Evolutionary conservation across 2,113 vertebrate species (phyloP).

Genomic region (Lucifuga dentata): DNA sequence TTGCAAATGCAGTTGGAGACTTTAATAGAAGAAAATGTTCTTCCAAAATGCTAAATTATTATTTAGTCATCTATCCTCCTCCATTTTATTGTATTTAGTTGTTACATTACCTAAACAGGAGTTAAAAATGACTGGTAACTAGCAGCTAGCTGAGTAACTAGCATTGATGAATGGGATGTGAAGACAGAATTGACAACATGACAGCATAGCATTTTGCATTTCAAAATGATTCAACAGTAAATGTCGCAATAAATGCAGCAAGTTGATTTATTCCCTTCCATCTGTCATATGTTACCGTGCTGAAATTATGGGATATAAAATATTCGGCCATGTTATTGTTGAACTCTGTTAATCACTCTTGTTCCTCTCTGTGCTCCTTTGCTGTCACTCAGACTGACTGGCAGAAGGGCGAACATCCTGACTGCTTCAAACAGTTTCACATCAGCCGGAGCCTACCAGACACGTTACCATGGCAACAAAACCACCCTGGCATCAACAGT

Average conservation of each 20-base stretch:
- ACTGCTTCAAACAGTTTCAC: conserved; percentile 33
- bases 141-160: neutral
- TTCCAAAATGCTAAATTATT: no score
- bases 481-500: conserved; percentile 43
- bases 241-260: conserved; percentile 23
- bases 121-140: no score
- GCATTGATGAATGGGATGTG: neutral
- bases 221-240: conserved; percentile 21
- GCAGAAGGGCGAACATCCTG: conserved; percentile 40
- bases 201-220: conserved; percentile 5
- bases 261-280: conserved; percentile 14
- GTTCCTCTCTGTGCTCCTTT: conserved; percentile 21
- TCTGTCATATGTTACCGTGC: neutral
- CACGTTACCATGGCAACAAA: conserved; percentile 66
- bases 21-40: no score
- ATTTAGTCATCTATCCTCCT: no score
- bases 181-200: conserved; percentile 6
- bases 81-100: no score
- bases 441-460: conserved; percentile 31
- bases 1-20: no score
- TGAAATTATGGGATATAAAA: conserved; percentile 14
- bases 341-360: conserved; percentile 39
- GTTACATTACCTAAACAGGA: no score
- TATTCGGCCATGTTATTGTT: conserved; percentile 20
- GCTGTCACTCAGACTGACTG: conserved; percentile 49